Percentiles rank a stretch among this genome's conserved stretches.
phyloP scores from a whole-genome alignment of 2,797 vertebrate species.

The Dendrocincla tyrannina region DNA sequence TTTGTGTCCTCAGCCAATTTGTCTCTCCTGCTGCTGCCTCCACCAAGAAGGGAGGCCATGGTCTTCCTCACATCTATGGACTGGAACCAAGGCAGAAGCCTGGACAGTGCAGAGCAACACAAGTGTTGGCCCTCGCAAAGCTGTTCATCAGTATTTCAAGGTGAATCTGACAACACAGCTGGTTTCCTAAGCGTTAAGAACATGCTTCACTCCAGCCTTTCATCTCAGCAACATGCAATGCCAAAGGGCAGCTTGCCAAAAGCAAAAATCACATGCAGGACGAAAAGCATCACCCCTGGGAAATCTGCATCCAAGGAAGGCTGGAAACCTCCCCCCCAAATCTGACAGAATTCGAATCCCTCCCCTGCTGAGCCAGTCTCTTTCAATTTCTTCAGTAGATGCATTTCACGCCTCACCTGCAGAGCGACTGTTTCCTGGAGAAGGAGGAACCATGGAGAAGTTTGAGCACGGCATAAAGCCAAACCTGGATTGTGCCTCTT shows the following conservation, averaged over 20 bases:
- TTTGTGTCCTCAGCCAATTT: neutral
- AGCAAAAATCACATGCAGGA: neutral
- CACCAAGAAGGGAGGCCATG: neutral
- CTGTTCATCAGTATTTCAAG: conserved; percentile 5
- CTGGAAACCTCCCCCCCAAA: neutral
- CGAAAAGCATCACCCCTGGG: conserved; percentile 9
- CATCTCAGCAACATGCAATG: neutral
- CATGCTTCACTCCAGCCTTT: neutral
- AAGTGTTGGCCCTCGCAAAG: neutral
- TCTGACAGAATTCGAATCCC: neutral
- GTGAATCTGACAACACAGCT: neutral
- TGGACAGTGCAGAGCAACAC: neutral
- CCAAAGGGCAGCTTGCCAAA: conserved; percentile 24
- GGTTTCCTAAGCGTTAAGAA: neutral
- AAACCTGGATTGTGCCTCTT: neutral
- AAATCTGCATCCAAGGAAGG: conserved; percentile 27
- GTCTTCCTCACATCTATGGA: neutral
- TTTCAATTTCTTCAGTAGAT: conserved; percentile 27
- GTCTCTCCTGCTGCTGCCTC: neutral
- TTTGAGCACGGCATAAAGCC: neutral
- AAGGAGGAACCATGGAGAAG: neutral
- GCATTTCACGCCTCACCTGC: neutral
- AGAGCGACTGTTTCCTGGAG: neutral
- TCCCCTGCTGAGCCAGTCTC: neutral
- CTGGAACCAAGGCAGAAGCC: neutral